These are phyloP conservation scores for Lagocephalus sceleratus DNA, from an alignment of 2,797 vertebrate genomes.

Conservation along the genomic window DNA sequence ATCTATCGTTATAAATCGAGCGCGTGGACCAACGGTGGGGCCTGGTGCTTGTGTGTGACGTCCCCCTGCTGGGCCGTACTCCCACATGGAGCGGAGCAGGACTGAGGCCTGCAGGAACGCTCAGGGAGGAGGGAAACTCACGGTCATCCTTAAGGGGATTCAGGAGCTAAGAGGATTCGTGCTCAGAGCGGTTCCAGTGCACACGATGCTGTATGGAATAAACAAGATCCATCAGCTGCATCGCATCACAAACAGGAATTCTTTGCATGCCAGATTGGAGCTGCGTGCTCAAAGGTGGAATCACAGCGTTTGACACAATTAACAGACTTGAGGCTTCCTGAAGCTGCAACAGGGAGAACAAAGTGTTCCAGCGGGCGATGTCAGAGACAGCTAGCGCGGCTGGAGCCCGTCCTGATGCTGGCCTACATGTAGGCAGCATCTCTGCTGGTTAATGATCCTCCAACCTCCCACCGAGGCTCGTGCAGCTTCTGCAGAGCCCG, in stretches of 20 bases:
- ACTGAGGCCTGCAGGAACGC: constrained; percentile 25
- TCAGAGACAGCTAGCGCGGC: constrained; percentile 17
- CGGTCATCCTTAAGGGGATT: constrained; percentile 54
- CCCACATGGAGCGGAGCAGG: background rate
- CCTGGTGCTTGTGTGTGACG: too few species aligned
- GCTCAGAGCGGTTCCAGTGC: constrained; percentile 12
- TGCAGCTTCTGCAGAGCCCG: constrained; percentile 67
- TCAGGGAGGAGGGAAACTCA: constrained; percentile 44
- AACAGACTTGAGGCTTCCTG: background rate
- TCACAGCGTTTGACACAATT: background rate
- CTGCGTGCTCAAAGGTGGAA: too few species aligned
- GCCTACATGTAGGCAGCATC: constrained; percentile 12
- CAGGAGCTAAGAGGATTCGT: constrained; percentile 52
- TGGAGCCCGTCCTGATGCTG: background rate
- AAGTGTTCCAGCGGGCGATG: background rate
- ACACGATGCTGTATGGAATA: constrained; percentile 21
- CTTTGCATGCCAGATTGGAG: too few species aligned
- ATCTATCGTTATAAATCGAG: background rate
- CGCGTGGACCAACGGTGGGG: background rate
- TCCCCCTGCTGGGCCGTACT: background rate
- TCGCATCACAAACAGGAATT: background rate
- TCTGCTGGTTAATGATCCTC: constrained; percentile 56
- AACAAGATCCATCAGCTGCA: background rate
- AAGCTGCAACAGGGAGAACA: background rate
- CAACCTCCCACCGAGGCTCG: constrained; percentile 44